Percentiles rank a stretch among this genome's conserved stretches.
These are phyloP conservation scores for Tetrax tetrax DNA, from an alignment of 2,113 vertebrate species.

Conservation along the genomic window DNA sequence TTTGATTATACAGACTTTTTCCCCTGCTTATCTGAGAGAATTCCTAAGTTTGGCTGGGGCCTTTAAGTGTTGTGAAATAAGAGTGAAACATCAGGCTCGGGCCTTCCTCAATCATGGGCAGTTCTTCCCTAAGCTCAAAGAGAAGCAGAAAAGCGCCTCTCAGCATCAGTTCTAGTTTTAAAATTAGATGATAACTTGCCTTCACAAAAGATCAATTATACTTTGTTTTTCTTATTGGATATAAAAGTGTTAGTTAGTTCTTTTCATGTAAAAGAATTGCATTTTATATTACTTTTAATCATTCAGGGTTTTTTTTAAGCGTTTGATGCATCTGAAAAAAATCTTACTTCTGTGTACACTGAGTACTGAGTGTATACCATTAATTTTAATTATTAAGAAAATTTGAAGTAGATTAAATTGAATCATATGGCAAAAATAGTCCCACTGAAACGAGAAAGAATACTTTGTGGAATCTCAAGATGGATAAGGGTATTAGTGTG, in stretches of 20 bases:
- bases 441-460: background rate
- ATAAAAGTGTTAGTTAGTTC: background rate
- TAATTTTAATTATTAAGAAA: background rate
- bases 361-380: background rate
- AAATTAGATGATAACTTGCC: background rate
- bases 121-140: background rate
- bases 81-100: background rate
- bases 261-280: background rate
- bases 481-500: background rate
- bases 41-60: constrained; percentile 5
- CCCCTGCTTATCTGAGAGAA: background rate
- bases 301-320: background rate
- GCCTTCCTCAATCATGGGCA: background rate
- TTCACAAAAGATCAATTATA: background rate
- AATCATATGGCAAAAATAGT: background rate
- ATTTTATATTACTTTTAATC: background rate
- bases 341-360: background rate
- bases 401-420: background rate
- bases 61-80: background rate
- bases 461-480: background rate
- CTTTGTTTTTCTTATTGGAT: background rate
- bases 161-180: background rate
- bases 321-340: background rate
- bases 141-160: background rate
- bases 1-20: background rate